Evolutionary conservation across 2,113 vertebrate genomes (phyloP).

Genomic region (Osmerus mordax): DNA sequence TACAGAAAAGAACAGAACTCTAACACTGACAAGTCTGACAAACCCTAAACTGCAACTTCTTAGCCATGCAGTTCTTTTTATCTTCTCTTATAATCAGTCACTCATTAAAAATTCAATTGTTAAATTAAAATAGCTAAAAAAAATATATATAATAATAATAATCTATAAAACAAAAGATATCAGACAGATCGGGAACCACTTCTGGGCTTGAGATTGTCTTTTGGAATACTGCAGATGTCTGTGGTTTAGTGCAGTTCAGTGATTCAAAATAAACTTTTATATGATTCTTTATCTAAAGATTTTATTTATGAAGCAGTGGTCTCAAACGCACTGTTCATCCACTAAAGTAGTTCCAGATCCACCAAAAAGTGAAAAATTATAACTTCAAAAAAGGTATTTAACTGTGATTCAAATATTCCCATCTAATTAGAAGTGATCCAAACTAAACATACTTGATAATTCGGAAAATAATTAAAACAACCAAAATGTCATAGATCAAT

Average conservation of each 20-base stretch:
- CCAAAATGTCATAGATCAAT: slow-evolving; percentile 54
- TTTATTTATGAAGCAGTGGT: neutral
- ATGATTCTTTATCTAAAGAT: too few species aligned
- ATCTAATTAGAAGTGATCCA: slow-evolving; percentile 57
- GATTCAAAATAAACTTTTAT: neutral
- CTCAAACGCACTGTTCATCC: slow-evolving; percentile 51
- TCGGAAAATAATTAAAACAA: slow-evolving; percentile 73
- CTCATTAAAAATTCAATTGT: slow-evolving; percentile 62
- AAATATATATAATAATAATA: slow-evolving; percentile 26
- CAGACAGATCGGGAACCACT: slow-evolving; percentile 77
- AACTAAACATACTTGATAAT: slow-evolving; percentile 67
- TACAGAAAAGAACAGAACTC: slow-evolving; percentile 97
- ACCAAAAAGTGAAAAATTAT: slow-evolving; percentile 70
- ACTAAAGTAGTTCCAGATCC: slow-evolving; percentile 84
- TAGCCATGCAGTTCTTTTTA: slow-evolving; percentile 87
- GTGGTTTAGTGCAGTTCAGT: neutral
- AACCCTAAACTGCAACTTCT: slow-evolving; percentile 99
- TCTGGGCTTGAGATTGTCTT: slow-evolving; percentile 58
- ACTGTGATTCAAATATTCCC: slow-evolving; percentile 51
- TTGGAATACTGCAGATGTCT: neutral
- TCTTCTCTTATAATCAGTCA: slow-evolving; percentile 7
- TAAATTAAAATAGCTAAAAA: slow-evolving; percentile 57
- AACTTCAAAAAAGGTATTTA: slow-evolving; percentile 69
- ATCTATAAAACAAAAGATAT: slow-evolving; percentile 70
- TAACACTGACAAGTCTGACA: slow-evolving; percentile 98